Base-by-base conservation (phyloP, 2,888 invertebrate species). In the Rhagonycha lutea region DNA sequence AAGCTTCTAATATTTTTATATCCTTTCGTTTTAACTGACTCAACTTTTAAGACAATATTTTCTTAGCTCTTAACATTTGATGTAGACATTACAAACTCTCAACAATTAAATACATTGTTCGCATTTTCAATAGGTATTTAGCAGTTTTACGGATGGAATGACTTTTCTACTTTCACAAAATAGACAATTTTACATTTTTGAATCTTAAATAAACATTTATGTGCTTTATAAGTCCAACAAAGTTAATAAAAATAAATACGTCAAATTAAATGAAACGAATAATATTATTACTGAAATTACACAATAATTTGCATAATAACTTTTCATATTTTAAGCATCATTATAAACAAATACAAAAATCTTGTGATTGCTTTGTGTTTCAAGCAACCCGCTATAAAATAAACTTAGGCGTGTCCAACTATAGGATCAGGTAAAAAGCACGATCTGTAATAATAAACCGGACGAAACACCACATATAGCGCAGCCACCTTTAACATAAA, bases 81-180 rank as follows among this genome's bases (percentile, higher is more conserved):
- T 78, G 77, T 78, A 71, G 77, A 78, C 74, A 78, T 78, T 78
- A 78, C 47, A 62, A 70, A 72, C 74, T 73, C 77, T 76, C 47
- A 63, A 78, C 77, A 78, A 78, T 78, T 78, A 78, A 78, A 75
- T 68, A 73, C 73, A 78, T 78, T 78, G 77, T 78, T 77, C 63
- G 63, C n/a, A 24, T 24, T n/a, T 65, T 47, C n/a, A 47, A 47
- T 47, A 47, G 47, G 47, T 47, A 47, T 47, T 47, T 47, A 47
- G 47, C 47, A 47, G 47, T 47, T 47, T 47, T n/a, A 47, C 47
- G n/a, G 47, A n/a, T n/a, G 47, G 47, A 47, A 47, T 47, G 47
- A 47, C 47, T 47, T 47, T 47, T 47, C 47, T 47, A 47, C 47
- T 47, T 47, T 47, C 47, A 47, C 47, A 47, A 47, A 47, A 47